Conservation (phyloP, 92 coral and sea anemone genomes). For the Parazoanthus atlanticus region DNA sequence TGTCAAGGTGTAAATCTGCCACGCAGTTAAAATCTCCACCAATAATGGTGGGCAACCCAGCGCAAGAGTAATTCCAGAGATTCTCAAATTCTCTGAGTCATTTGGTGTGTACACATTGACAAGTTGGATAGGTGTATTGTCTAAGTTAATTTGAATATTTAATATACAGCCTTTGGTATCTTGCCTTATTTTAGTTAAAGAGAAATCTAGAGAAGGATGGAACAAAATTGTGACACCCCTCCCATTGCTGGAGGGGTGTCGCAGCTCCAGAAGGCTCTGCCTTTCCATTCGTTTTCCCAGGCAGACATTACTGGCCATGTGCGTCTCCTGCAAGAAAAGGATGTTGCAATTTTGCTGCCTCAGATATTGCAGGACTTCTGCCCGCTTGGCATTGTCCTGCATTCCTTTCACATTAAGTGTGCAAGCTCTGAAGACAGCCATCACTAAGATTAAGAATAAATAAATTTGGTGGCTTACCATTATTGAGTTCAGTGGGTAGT, state of each 20-base stretch:
- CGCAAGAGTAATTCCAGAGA: background rate
- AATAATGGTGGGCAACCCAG: background rate
- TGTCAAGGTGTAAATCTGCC: background rate
- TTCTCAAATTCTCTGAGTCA: background rate
- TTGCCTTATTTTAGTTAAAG: background rate
- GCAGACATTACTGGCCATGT: background rate
- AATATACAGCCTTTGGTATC: background rate
- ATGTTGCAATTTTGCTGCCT: conserved; percentile 23
- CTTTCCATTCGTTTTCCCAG: conserved; percentile 6
- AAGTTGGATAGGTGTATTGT: background rate
- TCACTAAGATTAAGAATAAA: background rate
- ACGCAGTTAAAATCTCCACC: too few relatives aligned
- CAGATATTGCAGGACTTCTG: background rate
- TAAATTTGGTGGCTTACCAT: conserved; percentile 14
- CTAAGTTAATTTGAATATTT: background rate
- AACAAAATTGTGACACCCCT: conserved; percentile 15
- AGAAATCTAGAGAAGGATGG: background rate
- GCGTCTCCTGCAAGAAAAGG: background rate
- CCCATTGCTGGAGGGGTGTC: background rate
- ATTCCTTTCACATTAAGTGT: too few relatives aligned
- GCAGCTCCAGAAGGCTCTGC: background rate
- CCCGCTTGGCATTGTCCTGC: background rate
- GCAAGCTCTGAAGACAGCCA: too few relatives aligned
- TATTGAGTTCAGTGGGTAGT: background rate
- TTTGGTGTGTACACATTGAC: background rate